Conservation (phyloP, 2,113 vertebrate species). For the Coryphaenoides rupestris region DNA sequence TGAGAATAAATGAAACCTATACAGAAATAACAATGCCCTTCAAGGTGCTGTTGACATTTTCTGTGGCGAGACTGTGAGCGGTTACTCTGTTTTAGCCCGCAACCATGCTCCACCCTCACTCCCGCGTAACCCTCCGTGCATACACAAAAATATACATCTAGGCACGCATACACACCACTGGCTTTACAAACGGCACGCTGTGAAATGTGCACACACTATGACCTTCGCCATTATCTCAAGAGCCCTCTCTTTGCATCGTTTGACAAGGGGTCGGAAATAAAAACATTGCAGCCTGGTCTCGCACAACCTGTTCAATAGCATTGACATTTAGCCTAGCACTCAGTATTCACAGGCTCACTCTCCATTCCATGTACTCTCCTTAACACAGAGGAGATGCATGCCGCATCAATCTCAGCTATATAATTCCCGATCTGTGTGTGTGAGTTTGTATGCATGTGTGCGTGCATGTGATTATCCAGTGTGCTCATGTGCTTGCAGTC, state of each 20-base stretch:
- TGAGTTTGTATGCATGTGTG: neutral
- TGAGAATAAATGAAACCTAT: slow-evolving; percentile 10
- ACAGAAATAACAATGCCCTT: slow-evolving; percentile 24
- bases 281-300: slow-evolving; percentile 73
- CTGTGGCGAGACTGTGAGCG: slow-evolving; percentile 41
- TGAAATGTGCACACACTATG: slow-evolving; percentile 28
- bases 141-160: slow-evolving; percentile 28
- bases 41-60: slow-evolving; percentile 42
- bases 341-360: slow-evolving; percentile 58
- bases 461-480: neutral
- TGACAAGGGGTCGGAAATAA: slow-evolving; percentile 71
- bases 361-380: slow-evolving; percentile 58
- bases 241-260: slow-evolving; percentile 63
- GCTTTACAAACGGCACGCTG: neutral
- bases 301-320: slow-evolving; percentile 78
- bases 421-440: slow-evolving; percentile 17
- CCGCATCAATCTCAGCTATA: slow-evolving; percentile 25
- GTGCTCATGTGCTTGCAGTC: slow-evolving; percentile 6
- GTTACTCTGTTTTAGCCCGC: slow-evolving; percentile 36
- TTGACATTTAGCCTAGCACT: slow-evolving; percentile 77
- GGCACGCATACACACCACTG: slow-evolving; percentile 23
- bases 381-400: slow-evolving; percentile 50
- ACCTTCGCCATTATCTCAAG: slow-evolving; percentile 64
- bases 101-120: slow-evolving; percentile 43
- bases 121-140: slow-evolving; percentile 48